Percentiles rank a stretch among this genome's conserved stretches.
These are phyloP conservation scores for Microctonus aethiopoides DNA, from an alignment of 2,888 invertebrate genomes.

Conservation along the genomic window DNA sequence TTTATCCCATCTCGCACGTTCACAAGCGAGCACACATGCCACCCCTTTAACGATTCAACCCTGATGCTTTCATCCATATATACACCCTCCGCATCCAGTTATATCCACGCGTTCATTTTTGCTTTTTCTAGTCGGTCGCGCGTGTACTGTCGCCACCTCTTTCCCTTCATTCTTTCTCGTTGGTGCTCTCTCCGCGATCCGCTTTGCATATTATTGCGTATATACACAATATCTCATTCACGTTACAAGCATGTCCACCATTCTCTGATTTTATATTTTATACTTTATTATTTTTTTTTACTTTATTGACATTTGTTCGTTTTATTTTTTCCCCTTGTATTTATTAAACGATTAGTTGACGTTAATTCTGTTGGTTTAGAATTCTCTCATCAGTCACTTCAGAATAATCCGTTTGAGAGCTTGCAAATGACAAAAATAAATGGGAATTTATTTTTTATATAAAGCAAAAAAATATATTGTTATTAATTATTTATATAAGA, in stretches of 20 bases:
- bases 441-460: too few species aligned
- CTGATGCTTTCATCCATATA: slow-evolving; percentile 25
- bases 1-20: slow-evolving; percentile 43
- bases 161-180: slow-evolving; percentile 8
- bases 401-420: not conserved
- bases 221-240: slow-evolving; percentile 49
- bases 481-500: too few species aligned
- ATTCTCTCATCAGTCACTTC: not conserved
- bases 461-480: not conserved
- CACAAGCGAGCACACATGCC: slow-evolving; percentile 39
- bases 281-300: not conserved
- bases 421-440: not conserved
- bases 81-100: slow-evolving; percentile 2
- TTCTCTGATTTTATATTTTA: slow-evolving; percentile 13
- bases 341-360: not conserved
- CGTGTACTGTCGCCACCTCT: not conserved
- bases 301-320: not conserved
- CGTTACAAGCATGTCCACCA: slow-evolving; percentile 29
- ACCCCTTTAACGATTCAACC: slow-evolving; percentile 45
- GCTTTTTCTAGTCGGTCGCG: slow-evolving; percentile 25
- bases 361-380: not conserved
- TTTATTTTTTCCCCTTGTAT: slow-evolving; percentile 9
- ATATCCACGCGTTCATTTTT: slow-evolving; percentile 23
- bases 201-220: slow-evolving; percentile 60
- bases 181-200: slow-evolving; percentile 46